phyloP scores from a whole-genome alignment of 1,140 invertebrate species.

The Cotesia chilonis region DNA sequence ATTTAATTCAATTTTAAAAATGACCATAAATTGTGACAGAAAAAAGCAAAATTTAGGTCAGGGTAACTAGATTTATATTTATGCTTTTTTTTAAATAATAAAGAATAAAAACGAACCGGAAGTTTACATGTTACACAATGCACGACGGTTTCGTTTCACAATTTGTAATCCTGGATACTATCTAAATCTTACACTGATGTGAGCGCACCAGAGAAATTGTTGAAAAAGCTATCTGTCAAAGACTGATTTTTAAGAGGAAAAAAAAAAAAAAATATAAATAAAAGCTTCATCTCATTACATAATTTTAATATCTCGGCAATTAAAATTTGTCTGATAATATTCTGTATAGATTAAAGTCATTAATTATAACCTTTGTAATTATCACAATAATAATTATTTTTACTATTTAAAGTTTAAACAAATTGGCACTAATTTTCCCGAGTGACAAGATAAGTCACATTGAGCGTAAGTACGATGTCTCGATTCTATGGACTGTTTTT shows the following conservation, averaged over 20 bases:
- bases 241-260: background rate
- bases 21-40: background rate
- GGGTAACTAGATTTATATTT: background rate
- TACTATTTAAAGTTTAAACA: constrained; percentile 8
- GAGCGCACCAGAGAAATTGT: too few relatives aligned
- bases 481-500: background rate
- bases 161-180: too few relatives aligned
- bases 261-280: constrained; percentile 12
- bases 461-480: background rate
- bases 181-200: background rate
- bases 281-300: background rate
- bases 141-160: too few relatives aligned
- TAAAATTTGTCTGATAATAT: too few relatives aligned
- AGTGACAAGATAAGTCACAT: constrained; percentile 3
- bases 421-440: constrained; percentile 1
- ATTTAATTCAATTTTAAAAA: background rate
- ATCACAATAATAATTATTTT: background rate
- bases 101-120: background rate
- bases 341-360: too few relatives aligned
- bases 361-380: too few relatives aligned
- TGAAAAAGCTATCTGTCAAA: constrained; percentile 5
- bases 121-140: background rate
- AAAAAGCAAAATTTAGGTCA: too few relatives aligned
- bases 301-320: too few relatives aligned
- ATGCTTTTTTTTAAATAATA: background rate